Percentiles rank a stretch among this genome's conserved stretches.
These are phyloP conservation scores for Ochropleura plecta DNA, from an alignment of 2,888 invertebrate species.

Conservation along the genomic window DNA sequence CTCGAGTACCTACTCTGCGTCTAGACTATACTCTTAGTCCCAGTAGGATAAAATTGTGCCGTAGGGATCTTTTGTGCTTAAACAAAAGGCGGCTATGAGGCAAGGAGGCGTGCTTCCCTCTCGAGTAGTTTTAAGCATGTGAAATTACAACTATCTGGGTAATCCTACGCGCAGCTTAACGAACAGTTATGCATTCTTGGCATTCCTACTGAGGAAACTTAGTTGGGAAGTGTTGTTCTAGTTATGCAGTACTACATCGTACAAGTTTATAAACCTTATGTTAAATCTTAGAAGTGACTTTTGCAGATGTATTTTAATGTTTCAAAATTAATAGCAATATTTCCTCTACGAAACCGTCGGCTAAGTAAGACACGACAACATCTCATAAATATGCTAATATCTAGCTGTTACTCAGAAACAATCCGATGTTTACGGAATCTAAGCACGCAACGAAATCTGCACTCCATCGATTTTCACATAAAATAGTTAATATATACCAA, in stretches of 20 bases:
- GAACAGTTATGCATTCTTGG: slow-evolving; percentile 21
- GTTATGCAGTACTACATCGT: neutral
- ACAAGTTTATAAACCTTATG: neutral
- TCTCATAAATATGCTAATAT: slow-evolving; percentile 59
- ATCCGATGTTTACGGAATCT: slow-evolving; percentile 41
- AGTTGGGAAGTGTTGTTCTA: slow-evolving; percentile 1
- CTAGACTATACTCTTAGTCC: slow-evolving; percentile 49
- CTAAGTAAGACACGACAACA: slow-evolving; percentile 47
- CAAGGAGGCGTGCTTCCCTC: slow-evolving; percentile 24
- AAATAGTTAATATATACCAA: slow-evolving; percentile 38
- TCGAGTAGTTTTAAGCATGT: slow-evolving; percentile 41
- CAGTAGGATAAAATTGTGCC: slow-evolving; percentile 42
- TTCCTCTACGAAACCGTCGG: slow-evolving; percentile 1
- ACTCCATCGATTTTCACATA: slow-evolving; percentile 52
- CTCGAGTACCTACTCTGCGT: slow-evolving; percentile 39
- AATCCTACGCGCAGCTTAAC: slow-evolving; percentile 27
- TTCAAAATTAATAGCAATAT: slow-evolving; percentile 23
- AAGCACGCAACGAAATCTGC: slow-evolving; percentile 55
- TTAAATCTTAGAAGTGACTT: neutral
- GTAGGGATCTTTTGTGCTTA: slow-evolving; percentile 54
- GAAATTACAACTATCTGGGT: slow-evolving; percentile 53
- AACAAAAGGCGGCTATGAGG: slow-evolving; percentile 60
- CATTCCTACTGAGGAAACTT: slow-evolving; percentile 13
- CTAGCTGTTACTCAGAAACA: slow-evolving; percentile 25
- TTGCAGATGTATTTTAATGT: neutral